Evolutionary conservation across 2,888 invertebrate genomes (phyloP), one percentile per base, ranked within the genome.

Genomic region (Oeneis ivallda): DNA sequence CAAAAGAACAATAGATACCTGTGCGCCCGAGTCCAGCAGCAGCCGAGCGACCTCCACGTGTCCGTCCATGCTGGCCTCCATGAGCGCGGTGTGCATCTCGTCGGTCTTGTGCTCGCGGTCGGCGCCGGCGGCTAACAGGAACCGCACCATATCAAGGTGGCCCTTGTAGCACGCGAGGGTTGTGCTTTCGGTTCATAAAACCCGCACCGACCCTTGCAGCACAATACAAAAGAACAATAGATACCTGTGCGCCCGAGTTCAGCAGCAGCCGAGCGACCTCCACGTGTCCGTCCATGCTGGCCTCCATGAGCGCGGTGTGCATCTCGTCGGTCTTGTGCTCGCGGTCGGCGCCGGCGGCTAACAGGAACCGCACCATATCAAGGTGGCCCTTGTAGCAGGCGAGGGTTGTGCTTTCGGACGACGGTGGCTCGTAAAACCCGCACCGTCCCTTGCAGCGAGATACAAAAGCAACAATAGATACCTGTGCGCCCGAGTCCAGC

Each of bases 61-160:
- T 0, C 99, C 99, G 87, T 99, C 99, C 99, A 99, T 99, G 68
- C 98, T 98, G 62, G 99, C 99, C 89, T 99, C 99, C 99, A 99
- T 99, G 54, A 99, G 93, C 53, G 99, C 99, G 34, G 99, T 99
- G 89, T 99, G 99, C 98, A 99, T 98, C 92, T 99, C 99, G 85
- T 99, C 99, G 9, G 99, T 99, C 93, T 99, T 99, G 93, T 99
- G 99, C 89, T 99, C 98, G 86, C 98, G 94, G 89, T 99, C 98
- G 17, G 98, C 98, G 70, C 99, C 99, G 85, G 99, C 99, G 9
- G 26, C 26, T 74, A 99, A 90, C 71, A 99, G 93, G 90, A 98
- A 99, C 75, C 98, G 93, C 65, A 99, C 99, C 98, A 99, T 98
- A 87, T 98, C 98, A 77, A 98, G 93, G 91, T 99, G 98, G 62